Evolutionary conservation across 2,113 vertebrate genomes (phyloP).

Genomic region (Climacteris rufus): DNA sequence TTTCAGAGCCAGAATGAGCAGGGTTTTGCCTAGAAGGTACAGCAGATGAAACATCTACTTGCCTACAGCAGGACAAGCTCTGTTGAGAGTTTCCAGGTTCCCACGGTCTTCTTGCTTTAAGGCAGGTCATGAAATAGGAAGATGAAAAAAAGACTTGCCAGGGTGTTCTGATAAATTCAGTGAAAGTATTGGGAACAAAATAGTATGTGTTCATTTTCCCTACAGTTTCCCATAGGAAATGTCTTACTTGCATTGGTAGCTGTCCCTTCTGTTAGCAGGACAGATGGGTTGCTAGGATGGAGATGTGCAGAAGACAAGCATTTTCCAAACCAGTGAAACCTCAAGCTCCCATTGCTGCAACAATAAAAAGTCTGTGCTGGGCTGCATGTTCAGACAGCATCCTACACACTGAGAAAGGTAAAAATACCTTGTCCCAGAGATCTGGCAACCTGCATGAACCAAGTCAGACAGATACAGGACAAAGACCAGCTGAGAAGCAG

Average conservation of each 20-base stretch:
- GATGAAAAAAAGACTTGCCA: not conserved
- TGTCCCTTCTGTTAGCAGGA: not conserved
- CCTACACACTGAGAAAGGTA: not conserved
- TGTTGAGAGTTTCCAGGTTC: not conserved
- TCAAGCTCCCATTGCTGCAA: not conserved
- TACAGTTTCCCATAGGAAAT: not conserved
- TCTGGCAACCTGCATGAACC: not conserved
- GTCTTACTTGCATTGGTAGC: not conserved
- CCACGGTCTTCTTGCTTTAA: not conserved
- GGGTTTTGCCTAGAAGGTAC: not conserved
- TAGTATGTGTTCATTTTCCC: not conserved
- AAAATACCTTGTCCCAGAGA: not conserved
- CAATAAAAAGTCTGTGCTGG: not conserved
- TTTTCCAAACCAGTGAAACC: not conserved
- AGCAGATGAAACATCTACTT: not conserved
- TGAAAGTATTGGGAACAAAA: not conserved
- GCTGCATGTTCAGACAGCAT: not conserved
- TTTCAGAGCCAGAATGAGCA: not conserved
- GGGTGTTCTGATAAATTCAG: not conserved
- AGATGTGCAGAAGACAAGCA: not conserved
- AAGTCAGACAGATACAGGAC: not conserved
- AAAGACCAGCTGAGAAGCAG: not conserved
- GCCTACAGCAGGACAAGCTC: not conserved
- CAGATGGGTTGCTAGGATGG: not conserved
- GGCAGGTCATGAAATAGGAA: not conserved